Evolutionary conservation across 1,140 invertebrate species (phyloP).

Genomic region (Drosophila ohnishii): DNA sequence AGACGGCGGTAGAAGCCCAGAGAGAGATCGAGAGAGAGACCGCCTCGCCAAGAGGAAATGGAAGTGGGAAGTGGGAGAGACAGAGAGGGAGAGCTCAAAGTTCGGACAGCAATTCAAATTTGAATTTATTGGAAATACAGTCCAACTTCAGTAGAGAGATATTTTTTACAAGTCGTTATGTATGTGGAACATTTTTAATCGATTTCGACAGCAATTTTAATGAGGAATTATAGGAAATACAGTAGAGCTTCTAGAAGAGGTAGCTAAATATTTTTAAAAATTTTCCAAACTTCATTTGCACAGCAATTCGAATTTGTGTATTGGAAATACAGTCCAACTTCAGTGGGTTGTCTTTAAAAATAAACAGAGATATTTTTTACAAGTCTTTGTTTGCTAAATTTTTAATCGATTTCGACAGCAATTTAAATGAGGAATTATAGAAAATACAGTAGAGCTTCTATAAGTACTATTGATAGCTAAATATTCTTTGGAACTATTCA

Average conservation of each 20-base stretch:
- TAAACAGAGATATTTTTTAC: not conserved
- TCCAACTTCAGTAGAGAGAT: constrained; percentile 15
- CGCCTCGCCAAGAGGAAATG: constrained; percentile 21
- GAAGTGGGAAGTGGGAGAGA: constrained; percentile 4
- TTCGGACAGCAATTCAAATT: constrained; percentile 41
- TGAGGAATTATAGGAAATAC: constrained; percentile 7
- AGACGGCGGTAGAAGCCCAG: not conserved
- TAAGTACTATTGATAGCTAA: too few species aligned
- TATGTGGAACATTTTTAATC: not conserved
- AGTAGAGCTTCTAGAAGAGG: not conserved
- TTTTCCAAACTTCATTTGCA: not conserved
- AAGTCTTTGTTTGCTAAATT: not conserved
- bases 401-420: constrained; percentile 4
- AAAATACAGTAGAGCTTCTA: not conserved
- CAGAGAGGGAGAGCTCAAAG: constrained; percentile 38
- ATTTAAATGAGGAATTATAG: constrained; percentile 9
- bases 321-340: constrained; percentile 29
- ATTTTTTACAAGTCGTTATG: not conserved
- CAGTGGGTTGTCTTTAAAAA: not conserved
- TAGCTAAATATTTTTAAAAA: too few species aligned
- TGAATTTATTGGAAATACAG: constrained; percentile 34
- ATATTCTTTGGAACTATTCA: not conserved
- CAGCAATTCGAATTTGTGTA: constrained; percentile 30
- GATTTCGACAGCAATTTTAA: constrained; percentile 7
- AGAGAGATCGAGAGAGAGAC: constrained; percentile 13